These are phyloP conservation scores for Amphilophus citrinellus DNA, from an alignment of 2,113 vertebrate species.

Conservation along the genomic window DNA sequence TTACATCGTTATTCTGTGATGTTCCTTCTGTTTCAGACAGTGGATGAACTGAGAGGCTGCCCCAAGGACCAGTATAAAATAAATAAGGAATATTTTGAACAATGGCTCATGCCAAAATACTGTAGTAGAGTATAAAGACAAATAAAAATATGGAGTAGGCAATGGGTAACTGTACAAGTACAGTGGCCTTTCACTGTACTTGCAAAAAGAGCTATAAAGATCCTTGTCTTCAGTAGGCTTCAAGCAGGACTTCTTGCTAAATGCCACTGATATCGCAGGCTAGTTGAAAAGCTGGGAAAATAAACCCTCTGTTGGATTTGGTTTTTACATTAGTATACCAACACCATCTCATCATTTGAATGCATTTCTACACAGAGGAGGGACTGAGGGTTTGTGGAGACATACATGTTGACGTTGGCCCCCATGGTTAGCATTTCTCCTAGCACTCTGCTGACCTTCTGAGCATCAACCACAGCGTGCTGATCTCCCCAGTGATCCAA, in stretches of 20 bases:
- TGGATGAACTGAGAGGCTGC: too few species aligned
- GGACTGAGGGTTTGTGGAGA: slow-evolving; percentile 13
- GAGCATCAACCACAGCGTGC: slow-evolving; percentile 80
- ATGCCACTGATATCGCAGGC: background rate
- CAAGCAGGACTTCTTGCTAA: background rate
- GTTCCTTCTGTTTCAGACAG: background rate
- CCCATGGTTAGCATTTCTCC: slow-evolving; percentile 88
- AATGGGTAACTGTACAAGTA: background rate
- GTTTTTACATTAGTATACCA: background rate
- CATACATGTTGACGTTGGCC: slow-evolving; percentile 96
- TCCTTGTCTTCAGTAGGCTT: background rate
- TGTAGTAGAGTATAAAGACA: background rate
- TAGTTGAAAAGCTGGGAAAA: background rate
- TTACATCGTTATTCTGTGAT: too few species aligned
- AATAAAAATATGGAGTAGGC: background rate
- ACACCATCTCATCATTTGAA: background rate
- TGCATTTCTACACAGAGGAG: background rate
- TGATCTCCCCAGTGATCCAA: slow-evolving; percentile 95
- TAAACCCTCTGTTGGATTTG: background rate
- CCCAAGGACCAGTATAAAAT: background rate
- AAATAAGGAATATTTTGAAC: background rate
- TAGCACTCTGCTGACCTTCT: slow-evolving; percentile 82
- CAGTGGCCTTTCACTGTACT: background rate
- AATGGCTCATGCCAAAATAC: background rate
- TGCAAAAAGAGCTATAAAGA: background rate